These are phyloP conservation scores for Acropora tenuis DNA, from an alignment of 64 coral and sea anemone genomes.

Conservation along the genomic window DNA sequence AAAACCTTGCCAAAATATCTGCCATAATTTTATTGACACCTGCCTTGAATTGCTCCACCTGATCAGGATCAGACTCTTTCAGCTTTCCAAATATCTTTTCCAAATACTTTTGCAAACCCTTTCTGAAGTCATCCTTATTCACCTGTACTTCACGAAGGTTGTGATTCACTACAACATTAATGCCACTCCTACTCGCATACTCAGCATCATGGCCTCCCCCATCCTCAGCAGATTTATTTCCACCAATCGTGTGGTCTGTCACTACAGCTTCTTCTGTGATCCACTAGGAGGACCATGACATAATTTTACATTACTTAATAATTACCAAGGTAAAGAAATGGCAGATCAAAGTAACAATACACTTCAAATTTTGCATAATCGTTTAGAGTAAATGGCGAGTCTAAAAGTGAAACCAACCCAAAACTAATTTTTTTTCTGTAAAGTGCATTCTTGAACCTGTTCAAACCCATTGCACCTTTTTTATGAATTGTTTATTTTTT, in stretches of 20 bases:
- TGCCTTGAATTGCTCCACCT: neutral
- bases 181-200: neutral
- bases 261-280: neutral
- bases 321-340: no score
- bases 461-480: no score
- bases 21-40: neutral
- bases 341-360: no score
- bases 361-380: no score
- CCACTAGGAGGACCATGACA: neutral
- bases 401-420: no score
- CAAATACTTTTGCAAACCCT: neutral
- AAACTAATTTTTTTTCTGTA: no score
- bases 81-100: neutral
- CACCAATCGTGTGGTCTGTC: neutral
- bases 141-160: neutral
- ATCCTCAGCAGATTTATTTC: slow-evolving; percentile 45
- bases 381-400: no score
- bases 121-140: neutral
- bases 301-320: no score
- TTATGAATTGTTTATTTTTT: no score
- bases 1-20: neutral
- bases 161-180: neutral
- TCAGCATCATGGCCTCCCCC: neutral
- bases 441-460: no score
- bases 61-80: neutral